Base-by-base conservation (phyloP, 2,113 vertebrate genomes). In the Jaculus jaculus region DNA sequence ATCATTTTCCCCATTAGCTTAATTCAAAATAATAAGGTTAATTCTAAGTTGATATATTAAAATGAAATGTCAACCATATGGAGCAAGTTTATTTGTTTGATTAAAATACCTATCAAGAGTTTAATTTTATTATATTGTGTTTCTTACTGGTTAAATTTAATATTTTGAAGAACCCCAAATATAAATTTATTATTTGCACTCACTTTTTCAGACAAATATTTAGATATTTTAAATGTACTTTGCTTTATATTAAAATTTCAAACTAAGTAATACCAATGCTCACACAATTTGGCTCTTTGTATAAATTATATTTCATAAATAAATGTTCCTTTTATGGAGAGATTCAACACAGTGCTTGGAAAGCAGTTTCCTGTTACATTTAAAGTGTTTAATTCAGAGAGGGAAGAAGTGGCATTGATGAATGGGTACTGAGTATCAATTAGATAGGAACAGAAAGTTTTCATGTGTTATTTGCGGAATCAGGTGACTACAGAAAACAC, bases 1-100 rank as follows among this genome's bases (percentile, higher is more conserved):
- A 87, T 54, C 24, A 60, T 77, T 94, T 94, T 93, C 8, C n/a
- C n/a, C 91, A 34, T 74, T 78, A 87, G 84, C 28, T 94, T 58
- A 16, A 85, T 90, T 92, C 89, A 66, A 87, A 66, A 78, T 63
- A 69, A 28, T 65, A 24, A 28, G 30, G 0, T 71, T 84, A 78
- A 78, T 82, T 91, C n/a, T 90, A 89, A 84, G 2, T 17, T 79
- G 58, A 84, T 92, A 21, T 32, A 78, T 11, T 91, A 16, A 65
- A 87, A 80, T 78, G 37, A 80, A 94, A 61, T 90, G 21, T 90
- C 34, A 78, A 51, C 66, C 68, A 2, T 86, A 24, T 60, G 68
- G 83, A 65, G 18, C 34, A 88, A 39, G 65, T 90, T 93, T 91
- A 88, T 89, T 82, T 84, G 4, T 83, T 21, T 88, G 30, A 71